phyloP scores from a whole-genome alignment of 2,797 vertebrate species.

The Hydrocynus forskahlii region DNA sequence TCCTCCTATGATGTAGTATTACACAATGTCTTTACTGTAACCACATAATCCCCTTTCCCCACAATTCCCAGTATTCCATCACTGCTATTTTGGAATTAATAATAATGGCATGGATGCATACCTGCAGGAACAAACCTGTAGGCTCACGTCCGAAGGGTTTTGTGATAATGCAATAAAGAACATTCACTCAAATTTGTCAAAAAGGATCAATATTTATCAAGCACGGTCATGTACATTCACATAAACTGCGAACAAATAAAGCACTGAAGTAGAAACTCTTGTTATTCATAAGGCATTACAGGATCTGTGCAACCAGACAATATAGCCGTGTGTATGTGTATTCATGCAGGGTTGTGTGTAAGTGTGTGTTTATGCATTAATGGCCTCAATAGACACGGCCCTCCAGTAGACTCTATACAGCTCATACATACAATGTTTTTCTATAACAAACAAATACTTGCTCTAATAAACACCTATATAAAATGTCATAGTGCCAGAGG shows the following conservation, averaged over 20 bases:
- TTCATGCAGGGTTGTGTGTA: constrained; percentile 5
- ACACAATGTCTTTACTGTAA: neutral
- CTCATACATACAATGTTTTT: neutral
- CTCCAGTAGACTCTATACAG: constrained; percentile 8
- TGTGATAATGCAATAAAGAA: neutral
- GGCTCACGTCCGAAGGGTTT: neutral
- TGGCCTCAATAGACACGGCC: neutral
- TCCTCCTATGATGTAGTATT: neutral
- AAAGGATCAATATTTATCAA: constrained; percentile 45
- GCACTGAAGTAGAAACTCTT: constrained; percentile 16
- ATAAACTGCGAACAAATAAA: constrained; percentile 35
- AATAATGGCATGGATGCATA: neutral
- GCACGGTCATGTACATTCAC: constrained; percentile 39
- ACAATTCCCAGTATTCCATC: neutral
- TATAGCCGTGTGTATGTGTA: neutral
- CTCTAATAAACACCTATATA: neutral
- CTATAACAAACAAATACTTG: neutral
- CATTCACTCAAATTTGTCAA: constrained; percentile 1
- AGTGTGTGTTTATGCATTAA: neutral
- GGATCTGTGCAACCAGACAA: constrained; percentile 14
- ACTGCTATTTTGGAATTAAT: neutral
- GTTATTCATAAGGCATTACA: neutral
- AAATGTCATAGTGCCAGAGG: neutral
- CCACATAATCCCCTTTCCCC: neutral
- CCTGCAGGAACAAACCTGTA: neutral